phyloP scores from a whole-genome alignment of 2,797 vertebrate genomes.

The Rhodeus uyekii region DNA sequence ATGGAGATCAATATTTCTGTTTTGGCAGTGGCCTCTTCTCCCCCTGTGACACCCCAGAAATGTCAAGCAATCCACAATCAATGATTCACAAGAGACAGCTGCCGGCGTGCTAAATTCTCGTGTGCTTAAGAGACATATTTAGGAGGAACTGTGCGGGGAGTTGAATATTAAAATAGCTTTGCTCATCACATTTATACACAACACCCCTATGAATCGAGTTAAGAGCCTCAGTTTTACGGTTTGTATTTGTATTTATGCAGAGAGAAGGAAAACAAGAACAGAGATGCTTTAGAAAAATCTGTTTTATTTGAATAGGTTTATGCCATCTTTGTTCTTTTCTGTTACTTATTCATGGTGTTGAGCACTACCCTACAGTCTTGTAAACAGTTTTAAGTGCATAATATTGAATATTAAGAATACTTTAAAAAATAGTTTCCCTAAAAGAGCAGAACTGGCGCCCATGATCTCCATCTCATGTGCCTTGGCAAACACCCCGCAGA shows the following conservation, averaged over 20 bases:
- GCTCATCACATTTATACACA: constrained; percentile 12
- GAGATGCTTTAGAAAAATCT: background rate
- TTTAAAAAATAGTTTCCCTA: too few species aligned
- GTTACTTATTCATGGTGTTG: background rate
- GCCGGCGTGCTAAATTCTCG: background rate
- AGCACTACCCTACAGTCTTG: background rate
- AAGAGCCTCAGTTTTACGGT: background rate
- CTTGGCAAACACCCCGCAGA: too few species aligned
- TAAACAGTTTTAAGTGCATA: background rate
- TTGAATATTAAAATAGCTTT: constrained; percentile 39
- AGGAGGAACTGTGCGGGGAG: background rate
- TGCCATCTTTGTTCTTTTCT: background rate
- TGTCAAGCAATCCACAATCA: constrained; percentile 18
- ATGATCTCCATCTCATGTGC: too few species aligned
- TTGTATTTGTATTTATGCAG: constrained; percentile 15
- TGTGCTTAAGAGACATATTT: constrained; percentile 23
- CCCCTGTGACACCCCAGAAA: background rate
- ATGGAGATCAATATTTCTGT: constrained; percentile 21
- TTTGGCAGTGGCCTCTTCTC: constrained; percentile 3
- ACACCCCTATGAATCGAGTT: background rate
- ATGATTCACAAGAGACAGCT: constrained; percentile 7
- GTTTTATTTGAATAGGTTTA: background rate
- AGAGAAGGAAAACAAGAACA: background rate
- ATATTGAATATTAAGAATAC: background rate
- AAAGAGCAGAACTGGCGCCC: too few species aligned